Evolutionary conservation across 2,888 invertebrate genomes (phyloP).

Genomic region (Eristalis intricaria): DNA sequence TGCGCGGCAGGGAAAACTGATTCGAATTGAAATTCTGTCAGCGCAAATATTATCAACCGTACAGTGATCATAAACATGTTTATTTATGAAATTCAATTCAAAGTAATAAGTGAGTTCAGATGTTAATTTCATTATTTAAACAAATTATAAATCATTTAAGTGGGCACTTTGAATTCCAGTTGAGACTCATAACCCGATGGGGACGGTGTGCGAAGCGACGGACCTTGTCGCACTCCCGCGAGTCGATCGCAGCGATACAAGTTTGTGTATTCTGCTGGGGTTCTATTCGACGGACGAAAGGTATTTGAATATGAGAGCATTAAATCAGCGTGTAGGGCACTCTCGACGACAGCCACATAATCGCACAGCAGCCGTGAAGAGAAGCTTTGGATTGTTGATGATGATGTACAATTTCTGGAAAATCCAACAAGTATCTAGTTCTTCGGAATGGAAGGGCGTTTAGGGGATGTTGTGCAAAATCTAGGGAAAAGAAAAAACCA

Average conservation of each 20-base stretch:
- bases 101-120: conserved; percentile 69
- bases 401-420: background rate
- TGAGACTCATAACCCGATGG: background rate
- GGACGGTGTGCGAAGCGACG: background rate
- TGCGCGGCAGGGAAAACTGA: background rate
- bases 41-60: conserved; percentile 55
- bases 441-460: too few relatives aligned
- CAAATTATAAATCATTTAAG: conserved; percentile 70
- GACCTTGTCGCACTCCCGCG: background rate
- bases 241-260: background rate
- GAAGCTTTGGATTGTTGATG: background rate
- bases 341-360: background rate
- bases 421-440: background rate
- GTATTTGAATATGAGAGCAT: background rate
- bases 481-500: too few relatives aligned
- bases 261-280: background rate
- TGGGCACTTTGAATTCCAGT: conserved; percentile 60
- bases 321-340: background rate
- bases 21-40: conserved; percentile 58
- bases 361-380: too few relatives aligned
- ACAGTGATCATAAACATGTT: conserved; percentile 65
- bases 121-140: conserved; percentile 69
- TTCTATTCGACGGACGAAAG: background rate
- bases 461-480: too few relatives aligned
- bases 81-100: conserved; percentile 68